Conservation (phyloP, 2,113 vertebrate genomes). For the Penelope pileata region DNA sequence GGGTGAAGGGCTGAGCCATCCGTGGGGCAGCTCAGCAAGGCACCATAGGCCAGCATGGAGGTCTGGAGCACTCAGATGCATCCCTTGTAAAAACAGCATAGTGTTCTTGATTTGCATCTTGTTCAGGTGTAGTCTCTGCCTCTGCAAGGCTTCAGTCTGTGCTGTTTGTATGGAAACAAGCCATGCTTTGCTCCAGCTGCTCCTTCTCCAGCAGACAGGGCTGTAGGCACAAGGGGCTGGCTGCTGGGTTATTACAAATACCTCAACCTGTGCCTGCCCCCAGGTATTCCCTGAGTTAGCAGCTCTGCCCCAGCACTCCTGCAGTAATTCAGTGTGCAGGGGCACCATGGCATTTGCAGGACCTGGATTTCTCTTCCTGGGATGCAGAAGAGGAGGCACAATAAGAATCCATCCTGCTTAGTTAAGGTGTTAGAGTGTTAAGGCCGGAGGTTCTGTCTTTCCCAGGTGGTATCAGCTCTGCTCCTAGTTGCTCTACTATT, state of each 20-base stretch:
- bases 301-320: not conserved
- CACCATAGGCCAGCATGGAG: not conserved
- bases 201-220: not conserved
- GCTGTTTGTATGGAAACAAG: not conserved
- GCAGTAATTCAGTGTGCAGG: not conserved
- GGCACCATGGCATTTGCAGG: not conserved
- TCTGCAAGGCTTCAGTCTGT: not conserved
- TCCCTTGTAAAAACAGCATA: rapidly evolving
- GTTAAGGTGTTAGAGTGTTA: not conserved
- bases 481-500: not conserved
- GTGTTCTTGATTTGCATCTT: not conserved
- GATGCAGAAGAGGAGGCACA: not conserved
- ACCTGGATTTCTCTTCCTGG: not conserved
- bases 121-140: not conserved
- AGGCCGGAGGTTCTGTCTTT: not conserved
- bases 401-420: not conserved
- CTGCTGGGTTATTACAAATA: not conserved
- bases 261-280: not conserved
- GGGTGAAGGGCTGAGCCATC: not conserved
- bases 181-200: not conserved
- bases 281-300: not conserved
- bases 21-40: not conserved
- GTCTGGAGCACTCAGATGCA: not conserved
- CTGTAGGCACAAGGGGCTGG: not conserved
- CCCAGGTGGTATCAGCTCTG: not conserved